phyloP scores from a whole-genome alignment of 2,113 vertebrate species.

The Empidonax traillii region DNA sequence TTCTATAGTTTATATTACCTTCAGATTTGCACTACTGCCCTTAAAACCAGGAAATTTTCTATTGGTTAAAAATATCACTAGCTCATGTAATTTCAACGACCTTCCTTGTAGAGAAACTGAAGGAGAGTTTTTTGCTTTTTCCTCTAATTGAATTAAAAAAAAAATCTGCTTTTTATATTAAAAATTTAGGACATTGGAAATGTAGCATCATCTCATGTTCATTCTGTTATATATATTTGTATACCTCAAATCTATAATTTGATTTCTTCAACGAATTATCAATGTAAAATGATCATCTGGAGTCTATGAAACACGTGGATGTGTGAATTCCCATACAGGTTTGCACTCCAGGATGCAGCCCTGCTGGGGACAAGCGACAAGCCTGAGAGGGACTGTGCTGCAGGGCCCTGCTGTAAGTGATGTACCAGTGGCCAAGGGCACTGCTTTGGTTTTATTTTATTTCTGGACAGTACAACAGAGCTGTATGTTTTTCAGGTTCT shows the following conservation, averaged over 20 bases:
- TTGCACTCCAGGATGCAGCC: neutral
- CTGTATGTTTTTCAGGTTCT: neutral
- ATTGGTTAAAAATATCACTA: neutral
- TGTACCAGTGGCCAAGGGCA: rapidly evolving
- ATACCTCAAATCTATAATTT: neutral
- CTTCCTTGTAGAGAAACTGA: neutral
- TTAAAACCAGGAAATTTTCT: neutral
- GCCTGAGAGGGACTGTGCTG: neutral
- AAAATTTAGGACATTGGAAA: neutral
- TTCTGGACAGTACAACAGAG: neutral
- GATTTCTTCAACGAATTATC: neutral
- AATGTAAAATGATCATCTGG: neutral
- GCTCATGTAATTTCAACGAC: neutral
- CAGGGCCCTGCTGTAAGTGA: rapidly evolving
- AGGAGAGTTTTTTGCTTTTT: neutral
- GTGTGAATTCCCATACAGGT: neutral
- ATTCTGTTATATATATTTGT: neutral
- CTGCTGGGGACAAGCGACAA: rapidly evolving
- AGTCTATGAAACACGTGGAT: neutral
- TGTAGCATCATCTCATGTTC: neutral
- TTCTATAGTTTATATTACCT: neutral
- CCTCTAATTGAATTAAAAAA: neutral
- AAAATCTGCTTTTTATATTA: neutral
- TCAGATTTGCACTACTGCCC: neutral
- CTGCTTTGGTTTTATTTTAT: neutral